Conservation (phyloP, 1,140 invertebrate genomes). For the Plodia interpunctella region DNA sequence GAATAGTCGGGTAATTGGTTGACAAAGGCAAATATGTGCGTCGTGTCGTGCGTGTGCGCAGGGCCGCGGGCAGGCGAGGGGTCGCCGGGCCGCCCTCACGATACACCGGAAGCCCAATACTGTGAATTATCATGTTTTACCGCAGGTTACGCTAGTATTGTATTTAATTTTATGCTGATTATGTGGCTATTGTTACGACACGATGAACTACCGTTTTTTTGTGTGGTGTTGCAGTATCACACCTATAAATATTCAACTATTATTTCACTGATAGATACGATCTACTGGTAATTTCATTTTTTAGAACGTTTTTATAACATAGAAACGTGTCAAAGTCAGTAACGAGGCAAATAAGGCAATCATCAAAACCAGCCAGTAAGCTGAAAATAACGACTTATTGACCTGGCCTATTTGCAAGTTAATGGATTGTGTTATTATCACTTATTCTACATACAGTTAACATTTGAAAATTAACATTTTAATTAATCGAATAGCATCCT, state of each 20-base stretch:
- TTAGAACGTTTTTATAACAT: background rate
- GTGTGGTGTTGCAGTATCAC: background rate
- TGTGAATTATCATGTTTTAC: conserved; percentile 25
- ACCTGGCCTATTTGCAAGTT: background rate
- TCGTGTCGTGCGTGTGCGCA: conserved; percentile 5
- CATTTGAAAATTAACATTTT: background rate
- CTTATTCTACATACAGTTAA: background rate
- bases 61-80: background rate
- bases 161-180: conserved; percentile 23
- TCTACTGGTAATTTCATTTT: background rate
- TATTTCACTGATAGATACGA: background rate
- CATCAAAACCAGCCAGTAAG: background rate
- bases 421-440: background rate
- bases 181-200: conserved; percentile 20
- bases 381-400: background rate
- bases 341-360: background rate
- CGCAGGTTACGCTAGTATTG: conserved; percentile 14
- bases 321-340: too few species aligned
- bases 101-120: conserved; percentile 21
- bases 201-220: conserved; percentile 13
- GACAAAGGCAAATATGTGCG: conserved; percentile 24
- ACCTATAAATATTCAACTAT: conserved; percentile 2
- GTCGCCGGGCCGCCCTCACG: conserved; percentile 7
- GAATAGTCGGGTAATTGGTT: conserved; percentile 41
- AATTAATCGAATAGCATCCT: background rate